Evolutionary conservation across 2,888 invertebrate species (phyloP).

Genomic region (Macrophya alboannulata): DNA sequence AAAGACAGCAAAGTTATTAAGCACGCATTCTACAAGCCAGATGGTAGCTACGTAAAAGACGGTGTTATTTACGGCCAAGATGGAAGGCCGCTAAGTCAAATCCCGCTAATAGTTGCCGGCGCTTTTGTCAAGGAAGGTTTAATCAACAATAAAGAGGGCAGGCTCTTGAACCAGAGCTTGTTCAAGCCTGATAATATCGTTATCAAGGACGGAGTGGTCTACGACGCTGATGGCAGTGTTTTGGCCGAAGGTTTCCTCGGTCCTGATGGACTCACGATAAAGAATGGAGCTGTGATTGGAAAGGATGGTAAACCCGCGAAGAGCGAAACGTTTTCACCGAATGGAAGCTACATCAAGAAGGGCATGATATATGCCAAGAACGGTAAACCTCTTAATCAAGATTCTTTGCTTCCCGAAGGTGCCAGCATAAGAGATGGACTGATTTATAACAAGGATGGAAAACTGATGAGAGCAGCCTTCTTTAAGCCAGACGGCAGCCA

Average conservation of each 20-base stretch:
- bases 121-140: slow-evolving; percentile 73
- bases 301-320: slow-evolving; percentile 75
- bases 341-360: slow-evolving; percentile 73
- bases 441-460: slow-evolving; percentile 73
- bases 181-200: slow-evolving; percentile 74
- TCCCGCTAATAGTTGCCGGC: slow-evolving; percentile 74
- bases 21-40: slow-evolving; percentile 75
- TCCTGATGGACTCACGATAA: slow-evolving; percentile 71
- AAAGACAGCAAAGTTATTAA: slow-evolving; percentile 75
- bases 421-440: slow-evolving; percentile 74
- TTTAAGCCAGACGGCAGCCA: slow-evolving; percentile 77
- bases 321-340: slow-evolving; percentile 74
- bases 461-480: slow-evolving; percentile 73
- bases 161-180: slow-evolving; percentile 72
- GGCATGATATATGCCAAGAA: slow-evolving; percentile 72
- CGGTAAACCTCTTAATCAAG: slow-evolving; percentile 74
- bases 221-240: slow-evolving; percentile 68
- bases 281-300: slow-evolving; percentile 71
- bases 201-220: slow-evolving; percentile 73
- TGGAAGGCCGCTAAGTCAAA: slow-evolving; percentile 73
- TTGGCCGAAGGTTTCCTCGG: slow-evolving; percentile 71
- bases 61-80: slow-evolving; percentile 74
- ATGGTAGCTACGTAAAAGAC: slow-evolving; percentile 76
- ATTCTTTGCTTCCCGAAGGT: slow-evolving; percentile 75
- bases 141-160: slow-evolving; percentile 69